Conservation (phyloP, 1,140 invertebrate species). For the Ditylenchus dipsaci region DNA sequence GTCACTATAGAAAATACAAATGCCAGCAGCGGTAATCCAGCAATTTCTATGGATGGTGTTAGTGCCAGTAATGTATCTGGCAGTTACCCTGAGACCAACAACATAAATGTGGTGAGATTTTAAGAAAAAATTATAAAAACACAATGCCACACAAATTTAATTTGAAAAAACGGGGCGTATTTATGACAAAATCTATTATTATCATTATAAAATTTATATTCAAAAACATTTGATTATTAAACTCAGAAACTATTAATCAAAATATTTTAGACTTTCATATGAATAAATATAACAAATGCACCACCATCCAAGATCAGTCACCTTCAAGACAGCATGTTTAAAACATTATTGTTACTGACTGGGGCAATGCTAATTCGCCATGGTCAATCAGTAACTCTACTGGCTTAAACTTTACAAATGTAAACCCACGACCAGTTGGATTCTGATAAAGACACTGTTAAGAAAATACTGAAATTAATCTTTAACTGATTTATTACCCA, state of each 20-base stretch:
- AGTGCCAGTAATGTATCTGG: neutral
- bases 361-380: slow-evolving; percentile 1
- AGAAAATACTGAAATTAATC: no score
- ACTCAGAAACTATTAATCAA: neutral
- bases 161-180: no score
- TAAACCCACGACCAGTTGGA: neutral
- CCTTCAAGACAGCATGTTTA: slow-evolving; percentile 12
- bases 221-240: no score
- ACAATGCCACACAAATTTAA: no score
- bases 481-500: no score
- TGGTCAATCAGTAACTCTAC: slow-evolving; percentile 2
- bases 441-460: no score
- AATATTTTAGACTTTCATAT: neutral
- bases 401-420: slow-evolving; percentile 5
- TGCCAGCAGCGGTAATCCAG: neutral
- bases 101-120: neutral
- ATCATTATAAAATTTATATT: no score
- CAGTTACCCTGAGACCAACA: slow-evolving; percentile 2
- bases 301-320: slow-evolving; percentile 6
- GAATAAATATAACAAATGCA: neutral
- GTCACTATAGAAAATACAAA: slow-evolving; percentile 8
- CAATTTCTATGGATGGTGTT: neutral
- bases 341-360: neutral
- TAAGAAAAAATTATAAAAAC: no score
- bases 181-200: no score